Conservation (phyloP, 2,113 vertebrate genomes). For the Elachura formosa region DNA sequence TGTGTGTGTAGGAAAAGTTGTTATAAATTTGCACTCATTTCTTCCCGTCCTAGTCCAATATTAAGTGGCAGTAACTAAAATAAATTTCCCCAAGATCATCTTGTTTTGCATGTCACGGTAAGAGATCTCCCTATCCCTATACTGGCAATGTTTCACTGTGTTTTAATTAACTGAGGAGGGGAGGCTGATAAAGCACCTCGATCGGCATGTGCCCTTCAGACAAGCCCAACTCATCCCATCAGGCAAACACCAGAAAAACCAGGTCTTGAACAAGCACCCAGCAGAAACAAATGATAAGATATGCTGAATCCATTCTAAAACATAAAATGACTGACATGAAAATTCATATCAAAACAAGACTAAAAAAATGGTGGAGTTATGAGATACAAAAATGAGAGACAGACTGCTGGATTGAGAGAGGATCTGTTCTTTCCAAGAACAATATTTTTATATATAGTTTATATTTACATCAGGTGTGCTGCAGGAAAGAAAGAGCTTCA, state of each 20-base stretch:
- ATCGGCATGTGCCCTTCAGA: accelerated
- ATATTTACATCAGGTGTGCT: background rate
- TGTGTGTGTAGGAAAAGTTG: accelerated
- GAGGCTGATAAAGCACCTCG: background rate
- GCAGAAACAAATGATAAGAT: background rate
- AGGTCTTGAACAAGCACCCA: background rate
- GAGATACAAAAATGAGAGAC: background rate
- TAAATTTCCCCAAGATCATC: background rate
- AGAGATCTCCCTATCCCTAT: background rate
- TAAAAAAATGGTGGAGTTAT: background rate
- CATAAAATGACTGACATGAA: background rate
- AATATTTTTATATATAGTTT: background rate
- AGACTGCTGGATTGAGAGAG: background rate
- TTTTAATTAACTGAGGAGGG: background rate
- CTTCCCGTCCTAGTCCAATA: background rate
- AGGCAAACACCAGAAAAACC: background rate
- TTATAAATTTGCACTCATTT: background rate
- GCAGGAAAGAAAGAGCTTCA: background rate
- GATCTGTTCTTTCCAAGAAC: background rate
- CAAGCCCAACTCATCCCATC: background rate
- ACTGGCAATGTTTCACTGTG: background rate
- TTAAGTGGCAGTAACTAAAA: background rate
- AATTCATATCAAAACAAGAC: background rate
- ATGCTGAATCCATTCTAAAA: background rate
- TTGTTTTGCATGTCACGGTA: background rate